Percentiles rank a stretch among this genome's conserved stretches.
Conservation (phyloP, 1,140 invertebrate species). For the Protaetia brevitarsis region DNA sequence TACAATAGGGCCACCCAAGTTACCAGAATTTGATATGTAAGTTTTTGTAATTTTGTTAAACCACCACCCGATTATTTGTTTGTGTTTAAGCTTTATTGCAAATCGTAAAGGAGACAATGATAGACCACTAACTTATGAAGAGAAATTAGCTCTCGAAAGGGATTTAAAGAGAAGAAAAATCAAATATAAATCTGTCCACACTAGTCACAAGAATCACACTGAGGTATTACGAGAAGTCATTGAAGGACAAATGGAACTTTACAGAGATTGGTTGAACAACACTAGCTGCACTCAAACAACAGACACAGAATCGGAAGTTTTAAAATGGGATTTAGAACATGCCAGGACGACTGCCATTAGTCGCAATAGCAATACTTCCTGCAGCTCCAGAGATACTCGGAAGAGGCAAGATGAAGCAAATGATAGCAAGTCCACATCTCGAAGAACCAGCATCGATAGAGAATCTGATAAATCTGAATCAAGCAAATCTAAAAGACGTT, state of each 20-base stretch:
- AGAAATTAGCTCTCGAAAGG: slow-evolving; percentile 57
- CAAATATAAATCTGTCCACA: slow-evolving; percentile 62
- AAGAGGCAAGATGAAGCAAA: background rate
- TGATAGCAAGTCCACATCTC: background rate
- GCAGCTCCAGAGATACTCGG: slow-evolving; percentile 22
- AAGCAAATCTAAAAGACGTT: background rate
- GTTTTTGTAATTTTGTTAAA: slow-evolving; percentile 25
- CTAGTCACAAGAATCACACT: slow-evolving; percentile 60
- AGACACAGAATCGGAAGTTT: background rate
- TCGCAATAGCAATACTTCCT: slow-evolving; percentile 29
- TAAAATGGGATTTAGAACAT: background rate
- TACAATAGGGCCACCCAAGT: slow-evolving; percentile 43
- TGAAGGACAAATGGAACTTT: slow-evolving; percentile 53
- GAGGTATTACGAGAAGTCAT: slow-evolving; percentile 64
- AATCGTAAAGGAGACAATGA: slow-evolving; percentile 27
- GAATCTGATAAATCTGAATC: background rate
- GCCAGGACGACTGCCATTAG: slow-evolving; percentile 18
- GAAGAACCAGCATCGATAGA: background rate
- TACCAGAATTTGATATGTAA: slow-evolving; percentile 45
- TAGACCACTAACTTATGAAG: slow-evolving; percentile 43
- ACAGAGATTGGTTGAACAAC: slow-evolving; percentile 36
- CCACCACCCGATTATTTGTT: background rate
- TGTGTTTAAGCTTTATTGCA: background rate
- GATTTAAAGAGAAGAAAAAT: slow-evolving; percentile 61
- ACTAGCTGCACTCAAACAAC: background rate